Percentiles rank a stretch among this genome's conserved stretches.
Evolutionary conservation across 2,797 vertebrate genomes (phyloP).

Genomic region (Takifugu rubripes): DNA sequence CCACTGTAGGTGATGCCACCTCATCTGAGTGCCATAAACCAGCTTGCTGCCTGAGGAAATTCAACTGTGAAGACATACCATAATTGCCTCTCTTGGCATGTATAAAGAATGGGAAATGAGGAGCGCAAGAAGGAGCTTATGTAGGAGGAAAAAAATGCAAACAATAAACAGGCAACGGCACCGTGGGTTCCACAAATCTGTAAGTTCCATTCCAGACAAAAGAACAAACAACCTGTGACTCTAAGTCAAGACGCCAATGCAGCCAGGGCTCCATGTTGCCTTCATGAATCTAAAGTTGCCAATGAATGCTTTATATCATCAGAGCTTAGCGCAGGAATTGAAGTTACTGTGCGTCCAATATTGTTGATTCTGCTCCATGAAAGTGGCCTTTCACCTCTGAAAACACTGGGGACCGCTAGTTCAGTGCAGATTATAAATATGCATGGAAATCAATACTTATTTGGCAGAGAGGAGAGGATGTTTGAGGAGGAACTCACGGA

Average conservation of each 20-base stretch:
- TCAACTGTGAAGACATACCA: slow-evolving; percentile 12
- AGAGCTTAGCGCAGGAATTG: slow-evolving; percentile 43
- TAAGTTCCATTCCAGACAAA: slow-evolving; percentile 17
- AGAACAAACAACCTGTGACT: slow-evolving; percentile 26
- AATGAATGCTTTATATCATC: slow-evolving; percentile 53
- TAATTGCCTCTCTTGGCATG: slow-evolving; percentile 24
- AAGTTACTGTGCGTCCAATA: slow-evolving; percentile 47
- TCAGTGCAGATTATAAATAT: slow-evolving; percentile 71
- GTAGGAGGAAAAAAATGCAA: not conserved
- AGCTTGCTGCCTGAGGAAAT: slow-evolving; percentile 17
- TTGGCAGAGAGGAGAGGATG: slow-evolving; percentile 59
- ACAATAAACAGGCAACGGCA: slow-evolving; percentile 2
- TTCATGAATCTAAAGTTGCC: slow-evolving; percentile 13
- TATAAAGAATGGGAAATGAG: slow-evolving; percentile 1
- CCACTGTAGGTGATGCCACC: slow-evolving; percentile 18
- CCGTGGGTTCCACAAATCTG: not conserved
- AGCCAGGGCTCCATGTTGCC: slow-evolving; percentile 19
- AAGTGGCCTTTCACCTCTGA: slow-evolving; percentile 60
- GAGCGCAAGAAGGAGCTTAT: not conserved
- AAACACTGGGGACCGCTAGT: slow-evolving; percentile 62
- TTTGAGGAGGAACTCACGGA: slow-evolving; percentile 51
- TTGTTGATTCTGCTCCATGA: slow-evolving; percentile 60
- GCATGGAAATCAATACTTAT: slow-evolving; percentile 74
- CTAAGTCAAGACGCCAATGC: slow-evolving; percentile 23
- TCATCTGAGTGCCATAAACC: slow-evolving; percentile 27